Evolutionary conservation across 1,140 invertebrate genomes (phyloP), one percentile per base, ranked within the genome.

Genomic region (Zaprionus capensis): DNA sequence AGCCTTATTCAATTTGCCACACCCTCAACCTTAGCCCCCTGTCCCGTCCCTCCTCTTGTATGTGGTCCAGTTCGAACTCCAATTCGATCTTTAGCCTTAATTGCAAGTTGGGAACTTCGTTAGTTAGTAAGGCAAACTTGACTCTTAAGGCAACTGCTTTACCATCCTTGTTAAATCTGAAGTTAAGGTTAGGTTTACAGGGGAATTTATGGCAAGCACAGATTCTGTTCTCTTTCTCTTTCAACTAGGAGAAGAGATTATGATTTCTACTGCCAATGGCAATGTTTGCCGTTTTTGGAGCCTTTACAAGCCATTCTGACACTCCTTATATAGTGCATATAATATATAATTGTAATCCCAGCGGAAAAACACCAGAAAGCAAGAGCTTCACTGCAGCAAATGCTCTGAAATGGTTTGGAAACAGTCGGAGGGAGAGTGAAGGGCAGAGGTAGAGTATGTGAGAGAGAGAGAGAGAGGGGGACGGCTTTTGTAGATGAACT

Each of bases 1-100:
- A 90, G 85, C 85, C 85, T 81, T 80, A 90, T 88, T 82, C 78
- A 90, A 90, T 85, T 83, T 78, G 78, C 71, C 68, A 58, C 70
- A 20, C 31, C 44, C 31, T 15, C 22, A n/a, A 20, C 9, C 6
- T 5, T 20, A 63, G 11, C 53, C 7, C n/a, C 5, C 14, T 26
- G 24, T 4, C 6, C 11, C 15, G 11, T n/a, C 15, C 9, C 34
- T 12, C 14, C 38, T 4, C 38, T 41, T 41, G 5, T 6, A n/a
- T 41, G 12, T 12, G 20, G 20, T 24, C 12, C 46, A 5, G 11
- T 51, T 51, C 17, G 71, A 80, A 70, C 46, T 46, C 44, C 11
- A 62, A 49, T 63, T 76, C 31, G 66, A 85, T 84, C 78, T 81
- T 84, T 81, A 78, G 78, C 71, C 74, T 84, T 84, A 84, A 84